Evolutionary conservation across 2,888 invertebrate species (phyloP).

Genomic region (Agrotis segetum): DNA sequence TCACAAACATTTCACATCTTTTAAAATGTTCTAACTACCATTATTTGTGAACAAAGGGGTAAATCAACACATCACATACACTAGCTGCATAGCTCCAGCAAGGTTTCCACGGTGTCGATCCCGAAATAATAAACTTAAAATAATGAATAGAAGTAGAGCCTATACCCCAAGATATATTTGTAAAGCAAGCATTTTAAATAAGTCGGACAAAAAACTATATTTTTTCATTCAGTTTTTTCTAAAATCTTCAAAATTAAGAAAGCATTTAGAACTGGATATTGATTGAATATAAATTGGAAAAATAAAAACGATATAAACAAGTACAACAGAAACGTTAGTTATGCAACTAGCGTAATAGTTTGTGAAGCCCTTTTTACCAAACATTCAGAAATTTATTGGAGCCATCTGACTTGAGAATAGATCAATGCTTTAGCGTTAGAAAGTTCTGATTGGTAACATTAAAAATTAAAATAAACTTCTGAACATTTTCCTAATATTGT

Average conservation of each 20-base stretch:
- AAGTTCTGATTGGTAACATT: too few species aligned
- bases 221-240: not conserved
- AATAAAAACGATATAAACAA: not conserved
- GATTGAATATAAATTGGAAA: not conserved
- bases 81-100: constrained; percentile 49
- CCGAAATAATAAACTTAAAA: not conserved
- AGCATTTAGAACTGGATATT: not conserved
- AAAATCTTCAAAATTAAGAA: not conserved
- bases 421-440: not conserved
- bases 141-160: constrained; percentile 4
- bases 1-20: constrained; percentile 12
- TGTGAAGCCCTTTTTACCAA: constrained; percentile 26
- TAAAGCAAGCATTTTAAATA: constrained; percentile 1
- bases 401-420: not conserved
- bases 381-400: constrained; percentile 37
- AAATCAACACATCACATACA: constrained; percentile 42
- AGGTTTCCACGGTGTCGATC: constrained; percentile 28
- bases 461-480: constrained; percentile 28
- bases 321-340: constrained; percentile 38
- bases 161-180: constrained; percentile 5
- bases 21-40: not conserved
- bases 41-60: constrained; percentile 35
- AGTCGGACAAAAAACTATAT: constrained; percentile 5
- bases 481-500: constrained; percentile 14
- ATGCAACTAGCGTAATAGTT: constrained; percentile 51